A percentile compares a stretch with the other conserved stretches of the same genome.
Evolutionary conservation across 2,797 vertebrate genomes (phyloP).

Genomic region (Sebastes taczanowskii): DNA sequence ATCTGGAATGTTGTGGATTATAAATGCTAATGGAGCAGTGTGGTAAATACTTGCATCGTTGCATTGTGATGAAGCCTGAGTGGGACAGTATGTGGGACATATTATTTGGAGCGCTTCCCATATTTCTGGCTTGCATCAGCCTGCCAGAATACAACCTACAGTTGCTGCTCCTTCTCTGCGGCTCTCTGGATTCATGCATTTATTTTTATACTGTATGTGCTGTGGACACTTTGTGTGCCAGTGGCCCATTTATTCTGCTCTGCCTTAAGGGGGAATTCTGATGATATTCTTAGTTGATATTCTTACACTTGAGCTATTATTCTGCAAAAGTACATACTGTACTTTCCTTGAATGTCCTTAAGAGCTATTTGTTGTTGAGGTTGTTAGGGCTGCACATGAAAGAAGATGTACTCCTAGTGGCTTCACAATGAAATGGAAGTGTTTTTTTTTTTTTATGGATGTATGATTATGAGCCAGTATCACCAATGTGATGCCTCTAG

Average conservation of each 20-base stretch:
- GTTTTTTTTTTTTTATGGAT: background rate
- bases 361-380: slow-evolving; percentile 9
- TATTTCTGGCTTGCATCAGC: slow-evolving; percentile 58
- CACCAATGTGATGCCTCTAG: background rate
- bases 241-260: slow-evolving; percentile 73
- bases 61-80: slow-evolving; percentile 32
- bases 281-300: slow-evolving; percentile 66
- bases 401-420: background rate
- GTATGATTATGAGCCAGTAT: background rate
- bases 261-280: slow-evolving; percentile 61
- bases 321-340: slow-evolving; percentile 72
- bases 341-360: slow-evolving; percentile 58
- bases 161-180: slow-evolving; percentile 41
- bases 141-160: slow-evolving; percentile 52
- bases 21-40: slow-evolving; percentile 16
- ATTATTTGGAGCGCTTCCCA: slow-evolving; percentile 51
- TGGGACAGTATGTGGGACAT: slow-evolving; percentile 67
- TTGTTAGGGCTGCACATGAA: slow-evolving; percentile 16
- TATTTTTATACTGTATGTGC: slow-evolving; percentile 73
- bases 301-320: slow-evolving; percentile 64
- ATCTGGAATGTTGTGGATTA: background rate
- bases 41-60: slow-evolving; percentile 26
- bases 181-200: slow-evolving; percentile 52
- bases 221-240: slow-evolving; percentile 69
- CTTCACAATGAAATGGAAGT: background rate